Conservation (phyloP, 2,888 invertebrate genomes). For the Imbricaverruca yamaguchii region DNA sequence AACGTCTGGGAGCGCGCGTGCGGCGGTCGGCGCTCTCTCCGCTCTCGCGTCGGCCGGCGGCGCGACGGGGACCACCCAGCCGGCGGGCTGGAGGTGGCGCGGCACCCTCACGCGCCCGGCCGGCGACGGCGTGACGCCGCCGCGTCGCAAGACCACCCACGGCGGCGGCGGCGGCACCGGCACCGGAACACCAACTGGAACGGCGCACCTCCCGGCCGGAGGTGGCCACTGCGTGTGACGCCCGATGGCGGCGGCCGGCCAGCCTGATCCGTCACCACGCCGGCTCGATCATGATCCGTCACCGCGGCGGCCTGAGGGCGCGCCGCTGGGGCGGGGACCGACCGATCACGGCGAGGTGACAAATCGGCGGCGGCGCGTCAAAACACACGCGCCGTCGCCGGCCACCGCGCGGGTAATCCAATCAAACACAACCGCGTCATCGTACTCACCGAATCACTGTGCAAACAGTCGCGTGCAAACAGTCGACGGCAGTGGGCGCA, state of each 20-base stretch:
- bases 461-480: conserved; percentile 10
- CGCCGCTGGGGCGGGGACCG: not conserved
- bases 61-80: not conserved
- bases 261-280: too few species aligned
- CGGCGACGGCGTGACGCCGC: not conserved
- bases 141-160: not conserved
- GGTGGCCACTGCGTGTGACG: too few species aligned
- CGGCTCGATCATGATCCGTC: too few species aligned
- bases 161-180: not conserved
- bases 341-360: not conserved
- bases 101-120: not conserved
- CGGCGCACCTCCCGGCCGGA: not conserved
- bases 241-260: too few species aligned
- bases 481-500: not conserved
- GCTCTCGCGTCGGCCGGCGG: too few species aligned
- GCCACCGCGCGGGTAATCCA: not conserved
- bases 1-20: not conserved
- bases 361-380: not conserved
- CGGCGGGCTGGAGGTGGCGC: not conserved
- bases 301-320: not conserved
- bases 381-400: not conserved
- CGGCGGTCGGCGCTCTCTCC: not conserved
- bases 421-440: not conserved
- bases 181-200: too few species aligned
- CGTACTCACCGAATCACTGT: conserved; percentile 7